phyloP scores from a whole-genome alignment of 1,140 invertebrate genomes.

The Halictus rubicundus region DNA sequence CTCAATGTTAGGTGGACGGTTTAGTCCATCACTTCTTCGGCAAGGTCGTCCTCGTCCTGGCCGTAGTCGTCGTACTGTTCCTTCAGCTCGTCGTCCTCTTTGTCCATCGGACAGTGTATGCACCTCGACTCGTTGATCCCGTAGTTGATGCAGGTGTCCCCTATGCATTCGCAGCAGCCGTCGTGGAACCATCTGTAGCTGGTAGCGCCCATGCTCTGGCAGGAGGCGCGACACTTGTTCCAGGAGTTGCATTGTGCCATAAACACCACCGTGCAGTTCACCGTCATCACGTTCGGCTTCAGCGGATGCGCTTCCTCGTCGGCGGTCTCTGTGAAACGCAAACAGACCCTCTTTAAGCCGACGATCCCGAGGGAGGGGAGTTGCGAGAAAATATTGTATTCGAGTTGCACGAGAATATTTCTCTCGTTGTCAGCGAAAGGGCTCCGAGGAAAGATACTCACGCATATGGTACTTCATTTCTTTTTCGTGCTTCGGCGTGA shows the following conservation, averaged over 20 bases:
- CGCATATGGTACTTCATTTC: conserved; percentile 86
- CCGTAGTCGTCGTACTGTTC: conserved; percentile 77
- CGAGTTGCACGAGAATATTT: no score
- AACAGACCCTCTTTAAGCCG: background rate
- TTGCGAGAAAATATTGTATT: no score
- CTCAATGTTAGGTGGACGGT: no score
- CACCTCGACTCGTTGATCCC: conserved; percentile 93
- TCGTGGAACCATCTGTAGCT: conserved; percentile 96
- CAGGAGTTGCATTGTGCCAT: conserved; percentile 94
- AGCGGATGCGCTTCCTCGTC: conserved; percentile 82
- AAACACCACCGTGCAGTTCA: conserved; percentile 96
- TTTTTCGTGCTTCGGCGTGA: conserved; percentile 82
- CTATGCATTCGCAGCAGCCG: conserved; percentile 96
- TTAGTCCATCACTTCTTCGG: conserved; percentile 64
- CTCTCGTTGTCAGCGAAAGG: no score
- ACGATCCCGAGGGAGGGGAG: background rate
- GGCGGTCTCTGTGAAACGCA: conserved; percentile 81
- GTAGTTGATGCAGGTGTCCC: conserved; percentile 94
- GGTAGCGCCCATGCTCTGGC: conserved; percentile 88
- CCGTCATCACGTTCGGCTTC: conserved; percentile 84
- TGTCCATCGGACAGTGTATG: conserved; percentile 68
- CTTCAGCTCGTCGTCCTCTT: conserved; percentile 66
- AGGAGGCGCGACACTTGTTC: conserved; percentile 91
- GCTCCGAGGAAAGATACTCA: no score
- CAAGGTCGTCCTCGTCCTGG: conserved; percentile 71